phyloP scores from a whole-genome alignment of 2,888 invertebrate genomes.

The Ctenicera cuprea region DNA sequence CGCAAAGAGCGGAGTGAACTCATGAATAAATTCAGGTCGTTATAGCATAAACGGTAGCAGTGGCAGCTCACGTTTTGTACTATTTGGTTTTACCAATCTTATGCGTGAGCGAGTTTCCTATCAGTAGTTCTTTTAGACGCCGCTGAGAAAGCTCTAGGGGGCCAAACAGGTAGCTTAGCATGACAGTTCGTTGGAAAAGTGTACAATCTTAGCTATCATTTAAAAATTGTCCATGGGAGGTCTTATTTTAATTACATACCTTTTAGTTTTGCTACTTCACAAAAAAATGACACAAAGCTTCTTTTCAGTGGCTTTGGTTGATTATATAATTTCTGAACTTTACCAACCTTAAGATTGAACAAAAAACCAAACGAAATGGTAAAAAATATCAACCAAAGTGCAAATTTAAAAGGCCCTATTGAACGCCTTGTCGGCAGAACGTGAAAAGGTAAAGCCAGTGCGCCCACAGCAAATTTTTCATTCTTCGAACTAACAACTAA shows the following conservation, averaged over 20 bases:
- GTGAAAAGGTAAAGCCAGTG: slow-evolving; percentile 52
- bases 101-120: slow-evolving; percentile 58
- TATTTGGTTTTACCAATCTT: slow-evolving; percentile 59
- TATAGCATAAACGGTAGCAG: slow-evolving; percentile 56
- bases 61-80: slow-evolving; percentile 57
- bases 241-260: slow-evolving; percentile 57
- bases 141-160: slow-evolving; percentile 54
- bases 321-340: slow-evolving; percentile 22
- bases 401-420: slow-evolving; percentile 38
- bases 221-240: slow-evolving; percentile 57
- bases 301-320: slow-evolving; percentile 10
- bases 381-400: slow-evolving; percentile 32
- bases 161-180: slow-evolving; percentile 53
- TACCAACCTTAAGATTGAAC: neutral
- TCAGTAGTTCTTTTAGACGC: slow-evolving; percentile 57
- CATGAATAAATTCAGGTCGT: slow-evolving; percentile 57
- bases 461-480: slow-evolving; percentile 49
- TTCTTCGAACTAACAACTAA: slow-evolving; percentile 58
- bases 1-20: slow-evolving; percentile 51
- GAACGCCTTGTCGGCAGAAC: slow-evolving; percentile 46
- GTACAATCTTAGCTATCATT: slow-evolving; percentile 54
- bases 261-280: slow-evolving; percentile 47
- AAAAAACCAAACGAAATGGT: neutral
- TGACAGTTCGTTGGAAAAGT: slow-evolving; percentile 55
- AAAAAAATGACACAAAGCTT: slow-evolving; percentile 46